Conservation (phyloP, 2,113 vertebrate genomes). For the Jaculus jaculus region DNA sequence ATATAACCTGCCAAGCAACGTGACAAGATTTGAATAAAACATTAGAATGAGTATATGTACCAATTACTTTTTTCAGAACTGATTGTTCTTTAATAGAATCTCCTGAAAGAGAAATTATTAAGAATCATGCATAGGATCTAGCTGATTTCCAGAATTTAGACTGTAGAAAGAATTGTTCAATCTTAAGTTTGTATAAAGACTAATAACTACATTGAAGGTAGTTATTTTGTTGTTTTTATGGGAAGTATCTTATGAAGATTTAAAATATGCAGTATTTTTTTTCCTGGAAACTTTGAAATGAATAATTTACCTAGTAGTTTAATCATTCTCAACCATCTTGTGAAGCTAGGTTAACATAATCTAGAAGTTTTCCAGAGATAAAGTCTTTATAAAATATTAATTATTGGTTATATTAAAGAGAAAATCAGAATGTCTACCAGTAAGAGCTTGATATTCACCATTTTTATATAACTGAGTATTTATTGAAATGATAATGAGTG, state of each 20-base stretch:
- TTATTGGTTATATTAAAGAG: neutral
- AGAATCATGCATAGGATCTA: neutral
- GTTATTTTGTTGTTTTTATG: neutral
- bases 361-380: neutral
- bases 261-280: neutral
- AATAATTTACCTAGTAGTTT: neutral
- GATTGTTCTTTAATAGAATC: neutral
- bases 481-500: slow-evolving; percentile 11
- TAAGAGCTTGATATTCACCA: neutral
- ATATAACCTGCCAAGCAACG: neutral
- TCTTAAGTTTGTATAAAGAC: slow-evolving; percentile 9
- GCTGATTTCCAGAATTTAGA: neutral
- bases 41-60: neutral
- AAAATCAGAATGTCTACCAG: neutral
- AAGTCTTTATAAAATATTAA: neutral
- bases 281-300: slow-evolving; percentile 21
- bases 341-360: neutral
- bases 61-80: neutral
- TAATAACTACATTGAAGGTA: neutral
- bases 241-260: neutral
- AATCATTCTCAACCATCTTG: neutral
- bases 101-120: slow-evolving; percentile 13
- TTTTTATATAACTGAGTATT: neutral
- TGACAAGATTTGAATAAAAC: neutral
- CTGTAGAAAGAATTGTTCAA: neutral